Conservation (phyloP, 64 coral and sea anemone genomes). For the Astreopora myriophthalma region DNA sequence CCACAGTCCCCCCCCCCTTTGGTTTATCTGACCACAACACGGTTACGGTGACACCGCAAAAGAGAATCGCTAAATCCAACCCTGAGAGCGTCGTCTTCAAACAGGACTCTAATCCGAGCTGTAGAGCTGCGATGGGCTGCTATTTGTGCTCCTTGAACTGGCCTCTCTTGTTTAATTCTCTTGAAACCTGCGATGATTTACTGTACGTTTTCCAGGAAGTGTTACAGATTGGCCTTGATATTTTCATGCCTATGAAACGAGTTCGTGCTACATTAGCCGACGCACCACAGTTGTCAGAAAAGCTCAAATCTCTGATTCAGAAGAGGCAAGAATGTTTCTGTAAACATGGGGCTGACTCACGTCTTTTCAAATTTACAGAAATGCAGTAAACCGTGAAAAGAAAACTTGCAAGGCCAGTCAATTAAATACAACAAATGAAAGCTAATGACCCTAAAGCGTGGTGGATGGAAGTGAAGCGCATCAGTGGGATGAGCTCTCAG, state of each 20-base stretch:
- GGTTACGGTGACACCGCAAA: background rate
- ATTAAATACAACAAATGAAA: constrained; percentile 54
- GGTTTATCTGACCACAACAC: constrained; percentile 33
- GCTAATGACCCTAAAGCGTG: constrained; percentile 38
- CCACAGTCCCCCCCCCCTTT: background rate
- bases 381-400: constrained; percentile 25
- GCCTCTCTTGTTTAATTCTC: constrained; percentile 30
- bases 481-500: background rate
- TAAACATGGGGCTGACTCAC: constrained; percentile 2
- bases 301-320: constrained; percentile 29
- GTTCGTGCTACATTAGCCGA: constrained; percentile 14
- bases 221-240: constrained; percentile 4
- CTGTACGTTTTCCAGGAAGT: constrained; percentile 21
- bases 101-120: constrained; percentile 21
- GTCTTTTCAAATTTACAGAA: constrained; percentile 41
- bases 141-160: constrained; percentile 26
- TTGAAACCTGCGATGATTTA: constrained; percentile 26
- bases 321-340: constrained; percentile 21
- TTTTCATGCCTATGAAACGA: constrained; percentile 37
- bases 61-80: background rate
- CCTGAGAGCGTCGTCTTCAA: constrained; percentile 16
- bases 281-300: constrained; percentile 9
- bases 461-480: constrained; percentile 46
- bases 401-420: constrained; percentile 39
- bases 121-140: constrained; percentile 38